These are phyloP conservation scores for Protophormia terraenovae DNA, from an alignment of 2,888 invertebrate genomes.

Conservation along the genomic window DNA sequence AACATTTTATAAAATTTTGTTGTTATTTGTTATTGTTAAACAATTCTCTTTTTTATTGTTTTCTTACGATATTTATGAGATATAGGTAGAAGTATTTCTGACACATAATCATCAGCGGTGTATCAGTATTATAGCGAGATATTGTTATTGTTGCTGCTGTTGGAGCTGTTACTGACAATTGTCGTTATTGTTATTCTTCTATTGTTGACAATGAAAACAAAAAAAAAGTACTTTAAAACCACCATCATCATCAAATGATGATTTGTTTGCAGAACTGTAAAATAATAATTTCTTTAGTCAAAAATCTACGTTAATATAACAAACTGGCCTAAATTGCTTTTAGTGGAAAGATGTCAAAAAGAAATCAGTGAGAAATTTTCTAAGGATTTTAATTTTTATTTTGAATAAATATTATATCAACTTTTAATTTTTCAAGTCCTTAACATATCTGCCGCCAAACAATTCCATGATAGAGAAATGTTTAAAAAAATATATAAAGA, in stretches of 20 bases:
- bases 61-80: neutral
- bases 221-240: neutral
- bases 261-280: neutral
- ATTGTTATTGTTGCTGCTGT: neutral
- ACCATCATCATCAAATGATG: neutral
- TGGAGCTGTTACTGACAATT: slow-evolving; percentile 23
- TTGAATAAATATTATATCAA: too few relatives aligned
- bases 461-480: neutral
- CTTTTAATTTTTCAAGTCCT: neutral
- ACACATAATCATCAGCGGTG: neutral
- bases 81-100: neutral
- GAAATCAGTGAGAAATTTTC: too few relatives aligned
- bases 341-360: too few relatives aligned
- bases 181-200: slow-evolving; percentile 23
- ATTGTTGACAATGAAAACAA: neutral
- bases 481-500: too few relatives aligned
- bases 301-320: too few relatives aligned
- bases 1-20: neutral
- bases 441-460: neutral
- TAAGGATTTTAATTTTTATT: too few relatives aligned
- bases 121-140: slow-evolving; percentile 2
- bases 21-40: neutral
- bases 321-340: too few relatives aligned
- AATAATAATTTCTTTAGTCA: too few relatives aligned
- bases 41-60: neutral